A percentile compares a stretch with the other conserved stretches of the same genome.
These are phyloP conservation scores for Sinopyrophorus schimmeli DNA, from an alignment of 2,888 invertebrate genomes.

Conservation along the genomic window DNA sequence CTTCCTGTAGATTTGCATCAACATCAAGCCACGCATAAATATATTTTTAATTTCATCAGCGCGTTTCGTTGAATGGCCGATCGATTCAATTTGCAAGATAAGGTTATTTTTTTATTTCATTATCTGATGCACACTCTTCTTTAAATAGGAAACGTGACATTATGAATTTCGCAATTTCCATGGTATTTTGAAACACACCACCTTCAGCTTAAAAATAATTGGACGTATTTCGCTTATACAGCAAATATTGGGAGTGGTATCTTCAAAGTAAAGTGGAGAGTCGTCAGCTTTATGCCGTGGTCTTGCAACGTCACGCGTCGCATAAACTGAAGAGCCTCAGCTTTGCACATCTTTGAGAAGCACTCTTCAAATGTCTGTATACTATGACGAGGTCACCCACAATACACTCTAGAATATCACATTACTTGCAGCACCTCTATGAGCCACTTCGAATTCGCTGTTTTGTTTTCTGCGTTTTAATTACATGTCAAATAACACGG, in stretches of 20 bases:
- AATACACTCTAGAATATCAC: slow-evolving; percentile 39
- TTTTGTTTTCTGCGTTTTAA: slow-evolving; percentile 30
- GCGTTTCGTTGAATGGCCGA: no score
- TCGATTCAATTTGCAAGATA: no score
- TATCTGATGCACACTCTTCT: no score
- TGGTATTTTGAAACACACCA: slow-evolving; percentile 8
- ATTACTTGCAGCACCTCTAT: slow-evolving; percentile 25
- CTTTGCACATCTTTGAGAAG: slow-evolving; percentile 45
- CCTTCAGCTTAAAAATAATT: slow-evolving; percentile 40
- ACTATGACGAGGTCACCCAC: slow-evolving; percentile 45
- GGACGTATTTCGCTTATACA: slow-evolving; percentile 42
- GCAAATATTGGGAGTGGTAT: slow-evolving; percentile 36
- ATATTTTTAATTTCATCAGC: no score
- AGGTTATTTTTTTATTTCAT: no score
- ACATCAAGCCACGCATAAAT: no score
- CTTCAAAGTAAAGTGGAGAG: slow-evolving; percentile 36
- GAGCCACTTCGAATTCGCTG: slow-evolving; percentile 21
- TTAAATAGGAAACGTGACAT: slow-evolving; percentile 26
- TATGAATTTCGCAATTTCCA: slow-evolving; percentile 15
- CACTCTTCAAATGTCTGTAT: slow-evolving; percentile 44
- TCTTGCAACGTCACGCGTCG: slow-evolving; percentile 49
- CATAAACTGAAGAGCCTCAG: slow-evolving; percentile 46
- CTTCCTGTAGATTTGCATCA: no score
- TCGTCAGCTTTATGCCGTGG: slow-evolving; percentile 45
- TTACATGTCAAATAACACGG: slow-evolving; percentile 22